Conservation (phyloP, 2,797 vertebrate species). For the Hipposideros larvatus region DNA sequence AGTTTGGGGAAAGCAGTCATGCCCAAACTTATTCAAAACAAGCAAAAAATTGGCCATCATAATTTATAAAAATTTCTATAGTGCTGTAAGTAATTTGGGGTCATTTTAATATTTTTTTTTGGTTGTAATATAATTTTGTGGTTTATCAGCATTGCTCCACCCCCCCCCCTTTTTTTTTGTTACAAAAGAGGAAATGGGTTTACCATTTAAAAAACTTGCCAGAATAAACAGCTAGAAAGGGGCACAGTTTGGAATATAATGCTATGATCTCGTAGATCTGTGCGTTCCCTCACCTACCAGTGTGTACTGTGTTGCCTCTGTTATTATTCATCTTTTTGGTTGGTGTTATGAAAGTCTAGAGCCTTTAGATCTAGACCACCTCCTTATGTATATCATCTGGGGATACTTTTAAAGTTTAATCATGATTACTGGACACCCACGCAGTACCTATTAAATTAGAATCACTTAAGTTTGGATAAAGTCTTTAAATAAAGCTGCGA, state of each 20-base stretch:
- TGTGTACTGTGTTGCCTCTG: neutral
- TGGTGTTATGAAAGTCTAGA: neutral
- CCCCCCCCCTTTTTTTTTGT: neutral
- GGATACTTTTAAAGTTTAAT: neutral
- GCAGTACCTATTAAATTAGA: slow-evolving; percentile 18
- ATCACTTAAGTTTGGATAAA: neutral
- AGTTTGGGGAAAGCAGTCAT: neutral
- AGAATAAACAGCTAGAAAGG: neutral
- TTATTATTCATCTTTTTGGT: neutral
- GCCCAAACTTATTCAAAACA: neutral
- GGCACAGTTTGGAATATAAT: neutral
- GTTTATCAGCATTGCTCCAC: neutral
- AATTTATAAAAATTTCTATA: slow-evolving; percentile 29
- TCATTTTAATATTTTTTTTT: slow-evolving; percentile 33
- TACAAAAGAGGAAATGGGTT: neutral
- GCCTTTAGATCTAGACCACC: neutral
- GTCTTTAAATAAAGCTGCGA: neutral
- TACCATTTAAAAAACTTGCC: neutral
- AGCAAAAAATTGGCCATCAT: neutral
- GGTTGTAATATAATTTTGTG: neutral
- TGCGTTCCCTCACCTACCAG: neutral
- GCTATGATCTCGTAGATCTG: neutral
- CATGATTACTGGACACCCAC: neutral
- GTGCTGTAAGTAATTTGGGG: slow-evolving; percentile 10
- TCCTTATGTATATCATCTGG: neutral